Conservation (phyloP, 2,888 invertebrate species). For the Trichogramma evanescens region DNA sequence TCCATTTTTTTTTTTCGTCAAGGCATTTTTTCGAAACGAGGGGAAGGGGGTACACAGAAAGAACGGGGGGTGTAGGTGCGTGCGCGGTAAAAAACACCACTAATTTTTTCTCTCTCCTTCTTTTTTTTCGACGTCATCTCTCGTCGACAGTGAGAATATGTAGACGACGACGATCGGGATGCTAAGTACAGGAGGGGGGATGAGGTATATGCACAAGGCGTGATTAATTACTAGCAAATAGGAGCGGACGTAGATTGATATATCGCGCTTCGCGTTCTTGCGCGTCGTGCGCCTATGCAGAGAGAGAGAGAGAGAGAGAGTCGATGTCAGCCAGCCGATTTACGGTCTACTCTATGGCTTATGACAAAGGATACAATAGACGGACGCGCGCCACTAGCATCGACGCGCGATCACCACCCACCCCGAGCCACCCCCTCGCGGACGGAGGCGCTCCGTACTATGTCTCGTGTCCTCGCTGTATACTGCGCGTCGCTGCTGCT, state of each 20-base stretch:
- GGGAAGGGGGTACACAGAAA: constrained; percentile 4
- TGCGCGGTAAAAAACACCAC: neutral
- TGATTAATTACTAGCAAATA: constrained; percentile 45
- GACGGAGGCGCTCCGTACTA: neutral
- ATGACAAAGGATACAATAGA: constrained; percentile 28
- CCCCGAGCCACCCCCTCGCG: neutral
- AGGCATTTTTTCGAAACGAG: constrained; percentile 7
- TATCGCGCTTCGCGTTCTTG: constrained; percentile 37
- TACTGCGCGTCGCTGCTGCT: too few relatives aligned
- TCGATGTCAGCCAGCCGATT: constrained; percentile 17
- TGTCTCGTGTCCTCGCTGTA: neutral
- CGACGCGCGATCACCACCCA: neutral
- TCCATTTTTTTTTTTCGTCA: constrained; percentile 6
- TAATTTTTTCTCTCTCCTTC: too few relatives aligned
- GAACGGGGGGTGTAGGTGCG: constrained; percentile 2
- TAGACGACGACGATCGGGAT: constrained; percentile 10
- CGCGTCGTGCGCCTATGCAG: neutral
- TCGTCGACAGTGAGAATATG: too few relatives aligned
- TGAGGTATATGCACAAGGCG: constrained; percentile 23
- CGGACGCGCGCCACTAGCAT: neutral
- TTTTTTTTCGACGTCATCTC: too few relatives aligned
- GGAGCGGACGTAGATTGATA: constrained; percentile 41
- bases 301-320: constrained; percentile 1
- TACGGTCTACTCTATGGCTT: constrained; percentile 22
- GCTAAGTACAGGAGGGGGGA: constrained; percentile 30